Base-by-base conservation (phyloP, 1,140 invertebrate genomes). In the Pomacea maculata region DNA sequence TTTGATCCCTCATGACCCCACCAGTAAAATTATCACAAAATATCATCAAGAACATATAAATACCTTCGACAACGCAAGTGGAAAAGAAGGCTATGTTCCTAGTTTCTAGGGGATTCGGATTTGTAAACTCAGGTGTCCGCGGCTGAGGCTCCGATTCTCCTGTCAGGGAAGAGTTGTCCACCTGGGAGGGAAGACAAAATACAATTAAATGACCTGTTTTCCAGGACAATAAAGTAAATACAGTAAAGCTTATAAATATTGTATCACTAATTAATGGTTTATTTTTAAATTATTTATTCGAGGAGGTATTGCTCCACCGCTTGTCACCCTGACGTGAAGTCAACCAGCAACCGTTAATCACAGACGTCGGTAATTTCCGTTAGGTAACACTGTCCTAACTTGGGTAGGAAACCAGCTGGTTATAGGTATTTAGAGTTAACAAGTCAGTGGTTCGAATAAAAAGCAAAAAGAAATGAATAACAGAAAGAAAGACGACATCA, bases 31-130 rank as follows among this genome's bases (percentile, higher is more conserved):
- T 65, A n/a, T 19, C n/a, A 65, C n/a, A 17, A 4, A 3, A 19
- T 3, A 3, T 3, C 64, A 4, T n/a, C 64, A n/a, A 2, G 64
- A n/a, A 17, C 70, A 1, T 34, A 45, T 61, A 81, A 65, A 82
- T 87, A 90, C 95, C 97, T 93, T 99, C 97, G 72, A 98, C 97
- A 87, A 97, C 97, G 91, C 98, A 98, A 55, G 97, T 99, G 64
- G 97, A 98, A 93, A 98, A 99, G 93, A 98, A 99, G 75, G 96
- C 97, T 85, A 99, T 92, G 91, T 99, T 99, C 92, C 96, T 98
- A 57, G 97, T 98, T 93, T 99, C 97, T 85, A 99, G 92, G 1
- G 97, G 97, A 92, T 99, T 98, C 84, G 98, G 97, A 92, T 98
- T 95, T 76, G 97, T 98, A 89, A 96, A 97, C 84, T 98, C 96